Evolutionary conservation across 2,113 vertebrate species (phyloP).

Genomic region (Bombycilla garrulus): DNA sequence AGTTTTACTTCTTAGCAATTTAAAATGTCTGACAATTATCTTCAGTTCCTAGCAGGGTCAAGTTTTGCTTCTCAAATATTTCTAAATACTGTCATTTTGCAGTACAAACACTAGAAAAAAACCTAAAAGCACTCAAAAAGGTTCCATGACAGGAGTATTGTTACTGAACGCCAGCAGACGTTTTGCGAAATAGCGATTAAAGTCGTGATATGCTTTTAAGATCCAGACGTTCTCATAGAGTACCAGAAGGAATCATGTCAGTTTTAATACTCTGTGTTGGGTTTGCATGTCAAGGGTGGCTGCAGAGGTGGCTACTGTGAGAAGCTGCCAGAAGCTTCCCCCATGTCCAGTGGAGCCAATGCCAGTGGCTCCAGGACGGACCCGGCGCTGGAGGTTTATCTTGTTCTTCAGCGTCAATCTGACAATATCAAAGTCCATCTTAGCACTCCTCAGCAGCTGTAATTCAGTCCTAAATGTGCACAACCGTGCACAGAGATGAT

Average conservation of each 20-base stretch:
- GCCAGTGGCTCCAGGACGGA: background rate
- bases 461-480: background rate
- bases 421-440: background rate
- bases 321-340: background rate
- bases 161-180: background rate
- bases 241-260: background rate
- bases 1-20: background rate
- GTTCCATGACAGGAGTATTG: background rate
- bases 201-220: background rate
- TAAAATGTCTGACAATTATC: slow-evolving; percentile 14
- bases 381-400: rapidly evolving
- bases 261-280: background rate
- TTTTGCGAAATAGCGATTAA: background rate
- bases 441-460: background rate
- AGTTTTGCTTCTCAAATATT: slow-evolving; percentile 23
- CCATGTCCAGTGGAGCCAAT: background rate
- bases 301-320: background rate
- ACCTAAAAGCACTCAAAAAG: background rate
- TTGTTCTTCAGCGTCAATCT: background rate
- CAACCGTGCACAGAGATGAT: background rate
- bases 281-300: background rate
- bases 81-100: background rate
- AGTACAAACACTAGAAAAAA: background rate
- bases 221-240: background rate
- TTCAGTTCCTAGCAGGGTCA: slow-evolving; percentile 29